Conservation (phyloP, 2,888 invertebrate species). For the Encarsia formosa region DNA sequence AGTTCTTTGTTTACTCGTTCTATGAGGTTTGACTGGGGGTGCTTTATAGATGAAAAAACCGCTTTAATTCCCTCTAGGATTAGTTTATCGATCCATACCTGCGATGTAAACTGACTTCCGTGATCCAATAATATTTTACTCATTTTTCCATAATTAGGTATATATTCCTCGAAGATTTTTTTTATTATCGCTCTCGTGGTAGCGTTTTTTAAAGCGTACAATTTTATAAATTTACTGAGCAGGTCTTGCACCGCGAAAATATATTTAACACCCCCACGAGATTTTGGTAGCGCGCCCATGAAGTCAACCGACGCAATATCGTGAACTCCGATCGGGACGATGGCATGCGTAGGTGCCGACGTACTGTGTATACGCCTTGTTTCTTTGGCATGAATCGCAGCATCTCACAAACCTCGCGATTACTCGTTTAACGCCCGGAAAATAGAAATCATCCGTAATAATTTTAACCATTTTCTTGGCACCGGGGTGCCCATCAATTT, state of each 20-base stretch:
- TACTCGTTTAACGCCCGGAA: not conserved
- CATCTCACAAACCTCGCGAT: not conserved
- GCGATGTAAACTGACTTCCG: no score
- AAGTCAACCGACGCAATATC: slow-evolving; percentile 25
- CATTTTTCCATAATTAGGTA: no score
- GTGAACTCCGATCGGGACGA: not conserved
- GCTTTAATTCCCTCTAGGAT: no score
- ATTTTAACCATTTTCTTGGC: not conserved
- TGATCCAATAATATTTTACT: no score
- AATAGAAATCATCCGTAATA: not conserved
- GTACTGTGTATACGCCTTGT: slow-evolving; percentile 2
- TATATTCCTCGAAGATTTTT: no score
- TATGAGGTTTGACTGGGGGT: no score
- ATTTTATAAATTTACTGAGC: no score
- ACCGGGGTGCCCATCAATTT: slow-evolving; percentile 3
- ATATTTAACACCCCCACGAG: slow-evolving; percentile 7
- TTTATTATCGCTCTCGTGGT: no score
- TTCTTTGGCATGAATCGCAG: slow-evolving; percentile 16
- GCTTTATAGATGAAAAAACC: no score
- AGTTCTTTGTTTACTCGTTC: no score
- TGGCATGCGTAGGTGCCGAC: not conserved
- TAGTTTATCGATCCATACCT: no score
- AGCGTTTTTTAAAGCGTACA: no score
- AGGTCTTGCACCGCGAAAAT: slow-evolving; percentile 19
- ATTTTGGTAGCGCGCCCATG: slow-evolving; percentile 22